These are phyloP conservation scores for Osmerus eperlanus DNA, from an alignment of 2,113 vertebrate genomes.

Conservation along the genomic window DNA sequence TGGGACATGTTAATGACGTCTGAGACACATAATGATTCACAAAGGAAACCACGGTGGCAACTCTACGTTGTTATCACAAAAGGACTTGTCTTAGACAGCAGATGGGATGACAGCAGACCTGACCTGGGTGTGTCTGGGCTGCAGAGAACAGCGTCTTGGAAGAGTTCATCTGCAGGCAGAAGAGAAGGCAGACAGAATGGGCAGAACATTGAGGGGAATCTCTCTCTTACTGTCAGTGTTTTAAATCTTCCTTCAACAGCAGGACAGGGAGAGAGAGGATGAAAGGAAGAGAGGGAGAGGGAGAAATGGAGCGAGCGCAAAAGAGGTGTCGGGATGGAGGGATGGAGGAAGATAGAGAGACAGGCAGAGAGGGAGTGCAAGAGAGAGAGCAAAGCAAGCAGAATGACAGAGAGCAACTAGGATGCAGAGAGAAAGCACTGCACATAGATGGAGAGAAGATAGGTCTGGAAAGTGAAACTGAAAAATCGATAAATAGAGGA, in stretches of 20 bases:
- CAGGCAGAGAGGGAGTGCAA: neutral
- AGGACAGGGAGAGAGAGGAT: neutral
- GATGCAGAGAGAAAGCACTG: slow-evolving; percentile 4
- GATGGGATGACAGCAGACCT: slow-evolving; percentile 1
- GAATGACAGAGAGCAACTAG: neutral
- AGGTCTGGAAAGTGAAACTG: neutral
- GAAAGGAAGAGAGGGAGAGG: neutral
- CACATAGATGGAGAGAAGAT: neutral
- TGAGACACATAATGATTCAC: slow-evolving; percentile 1
- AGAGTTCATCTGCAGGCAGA: neutral
- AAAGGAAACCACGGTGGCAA: neutral
- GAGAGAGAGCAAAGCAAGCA: neutral
- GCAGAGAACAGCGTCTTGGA: neutral
- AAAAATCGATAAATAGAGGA: slow-evolving; percentile 4
- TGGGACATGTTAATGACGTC: neutral
- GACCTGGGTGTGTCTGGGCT: slow-evolving; percentile 12
- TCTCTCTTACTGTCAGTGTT: neutral
- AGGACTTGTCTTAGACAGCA: slow-evolving; percentile 7
- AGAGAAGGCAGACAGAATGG: neutral
- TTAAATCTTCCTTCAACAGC: neutral
- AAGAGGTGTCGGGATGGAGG: neutral
- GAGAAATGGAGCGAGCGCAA: neutral
- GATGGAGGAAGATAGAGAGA: neutral
- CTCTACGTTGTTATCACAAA: slow-evolving; percentile 9
- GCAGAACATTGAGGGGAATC: neutral